Evolutionary conservation across 1,140 invertebrate species (phyloP).

Genomic region (Sitophilus oryzae): DNA sequence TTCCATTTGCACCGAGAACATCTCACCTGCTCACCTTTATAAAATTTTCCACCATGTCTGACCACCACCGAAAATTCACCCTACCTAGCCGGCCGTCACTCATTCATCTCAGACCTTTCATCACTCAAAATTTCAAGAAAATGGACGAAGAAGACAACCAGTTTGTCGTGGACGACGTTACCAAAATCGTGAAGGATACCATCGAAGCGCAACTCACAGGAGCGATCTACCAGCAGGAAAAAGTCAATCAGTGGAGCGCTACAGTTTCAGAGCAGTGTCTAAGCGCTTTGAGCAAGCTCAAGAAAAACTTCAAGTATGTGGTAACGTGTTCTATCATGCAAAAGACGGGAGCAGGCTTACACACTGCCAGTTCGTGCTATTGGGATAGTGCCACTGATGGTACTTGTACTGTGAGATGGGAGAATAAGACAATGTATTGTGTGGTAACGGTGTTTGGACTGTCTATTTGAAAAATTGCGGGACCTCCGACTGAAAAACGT

Average conservation of each 20-base stretch:
- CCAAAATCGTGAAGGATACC: conserved; percentile 94
- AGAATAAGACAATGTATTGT: conserved; percentile 98
- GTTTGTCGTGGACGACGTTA: conserved; percentile 66
- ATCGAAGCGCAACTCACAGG: conserved; percentile 92
- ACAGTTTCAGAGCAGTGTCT: conserved; percentile 91
- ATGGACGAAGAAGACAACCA: conserved; percentile 39
- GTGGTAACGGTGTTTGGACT: conserved; percentile 57
- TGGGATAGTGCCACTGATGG: conserved; percentile 97
- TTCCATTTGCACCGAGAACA: too few species aligned
- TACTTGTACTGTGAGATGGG: conserved; percentile 95
- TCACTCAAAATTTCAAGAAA: conserved; percentile 5
- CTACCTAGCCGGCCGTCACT: conserved; percentile 5
- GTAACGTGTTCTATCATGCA: conserved; percentile 97
- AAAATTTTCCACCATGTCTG: conserved; percentile 3
- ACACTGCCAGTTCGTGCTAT: conserved; percentile 95
- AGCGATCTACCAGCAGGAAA: conserved; percentile 89
- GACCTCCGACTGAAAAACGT: too few species aligned
- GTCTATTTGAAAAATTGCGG: conserved; percentile 40
- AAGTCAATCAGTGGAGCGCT: conserved; percentile 96
- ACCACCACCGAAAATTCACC: neutral
- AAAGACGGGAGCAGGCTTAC: conserved; percentile 93
- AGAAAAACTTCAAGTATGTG: conserved; percentile 86
- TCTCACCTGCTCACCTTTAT: conserved; percentile 1
- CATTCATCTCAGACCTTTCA: neutral
- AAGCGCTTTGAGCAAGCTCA: conserved; percentile 83